phyloP scores from a whole-genome alignment of 2,888 invertebrate species.

The Diachrysia chrysitis region DNA sequence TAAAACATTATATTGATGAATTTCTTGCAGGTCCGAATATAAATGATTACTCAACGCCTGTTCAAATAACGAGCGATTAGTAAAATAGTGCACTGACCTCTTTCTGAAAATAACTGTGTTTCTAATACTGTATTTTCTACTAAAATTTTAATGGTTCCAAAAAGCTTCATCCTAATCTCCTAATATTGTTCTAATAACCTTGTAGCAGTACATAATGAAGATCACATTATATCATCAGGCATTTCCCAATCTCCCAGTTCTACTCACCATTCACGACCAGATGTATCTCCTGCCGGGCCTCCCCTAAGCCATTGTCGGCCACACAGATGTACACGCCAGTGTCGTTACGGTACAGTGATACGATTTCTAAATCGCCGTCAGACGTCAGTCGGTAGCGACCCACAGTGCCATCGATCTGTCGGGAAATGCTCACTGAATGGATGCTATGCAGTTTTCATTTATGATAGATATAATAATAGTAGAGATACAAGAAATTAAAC shows the following conservation, averaged over 20 bases:
- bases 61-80: background rate
- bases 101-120: background rate
- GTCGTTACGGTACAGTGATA: slow-evolving; percentile 94
- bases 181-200: background rate
- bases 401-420: slow-evolving; percentile 92
- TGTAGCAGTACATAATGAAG: slow-evolving; percentile 3
- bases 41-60: background rate
- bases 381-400: slow-evolving; percentile 92
- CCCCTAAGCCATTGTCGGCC: slow-evolving; percentile 94
- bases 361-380: slow-evolving; percentile 94
- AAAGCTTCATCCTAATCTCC: too few relatives aligned
- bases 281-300: slow-evolving; percentile 91
- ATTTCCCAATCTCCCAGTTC: slow-evolving; percentile 9
- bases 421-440: slow-evolving; percentile 18
- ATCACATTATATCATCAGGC: slow-evolving; percentile 29
- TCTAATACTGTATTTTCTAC: background rate
- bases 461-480: too few relatives aligned
- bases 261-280: slow-evolving; percentile 93
- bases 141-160: background rate
- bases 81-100: background rate
- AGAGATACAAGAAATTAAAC: too few relatives aligned
- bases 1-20: background rate
- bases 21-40: background rate
- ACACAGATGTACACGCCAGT: slow-evolving; percentile 95
- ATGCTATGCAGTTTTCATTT: background rate